Evolutionary conservation across 1,140 invertebrate species (phyloP).

Genomic region (Homalodisca vitripennis): DNA sequence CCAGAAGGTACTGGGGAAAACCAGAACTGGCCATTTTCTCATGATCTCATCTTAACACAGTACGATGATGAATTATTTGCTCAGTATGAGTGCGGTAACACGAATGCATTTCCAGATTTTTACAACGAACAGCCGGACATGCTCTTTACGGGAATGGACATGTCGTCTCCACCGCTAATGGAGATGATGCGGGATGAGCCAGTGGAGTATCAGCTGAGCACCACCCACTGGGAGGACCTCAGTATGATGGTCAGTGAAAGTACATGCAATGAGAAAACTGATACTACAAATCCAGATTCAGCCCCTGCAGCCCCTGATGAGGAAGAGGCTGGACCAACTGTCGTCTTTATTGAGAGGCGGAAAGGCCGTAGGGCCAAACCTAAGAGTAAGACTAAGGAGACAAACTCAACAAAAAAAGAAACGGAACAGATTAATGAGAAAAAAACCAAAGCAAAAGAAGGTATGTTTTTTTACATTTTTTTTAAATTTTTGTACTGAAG

Average conservation of each 20-base stretch:
- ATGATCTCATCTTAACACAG: neutral
- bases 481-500: too few species aligned
- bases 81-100: slow-evolving; percentile 4
- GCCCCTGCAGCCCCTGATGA: too few species aligned
- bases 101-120: slow-evolving; percentile 1
- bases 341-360: neutral
- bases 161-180: neutral
- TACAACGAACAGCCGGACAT: slow-evolving; percentile 6
- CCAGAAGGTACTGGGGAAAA: neutral
- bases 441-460: slow-evolving; percentile 7
- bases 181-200: slow-evolving; percentile 9
- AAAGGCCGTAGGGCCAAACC: neutral
- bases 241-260: slow-evolving; percentile 8
- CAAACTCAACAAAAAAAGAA: neutral
- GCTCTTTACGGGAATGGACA: neutral
- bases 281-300: too few species aligned
- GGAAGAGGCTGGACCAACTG: slow-evolving; percentile 4
- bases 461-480: slow-evolving; percentile 1
- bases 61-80: slow-evolving; percentile 7
- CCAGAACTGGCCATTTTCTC: neutral
- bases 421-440: neutral
- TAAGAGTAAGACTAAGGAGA: neutral
- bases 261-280: too few species aligned
- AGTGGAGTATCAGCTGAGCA: slow-evolving; percentile 6
- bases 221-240: slow-evolving; percentile 5